Evolutionary conservation across 2,797 vertebrate species (phyloP), one percentile per base, ranked within the genome.

Genomic region (Capromys pilorides): DNA sequence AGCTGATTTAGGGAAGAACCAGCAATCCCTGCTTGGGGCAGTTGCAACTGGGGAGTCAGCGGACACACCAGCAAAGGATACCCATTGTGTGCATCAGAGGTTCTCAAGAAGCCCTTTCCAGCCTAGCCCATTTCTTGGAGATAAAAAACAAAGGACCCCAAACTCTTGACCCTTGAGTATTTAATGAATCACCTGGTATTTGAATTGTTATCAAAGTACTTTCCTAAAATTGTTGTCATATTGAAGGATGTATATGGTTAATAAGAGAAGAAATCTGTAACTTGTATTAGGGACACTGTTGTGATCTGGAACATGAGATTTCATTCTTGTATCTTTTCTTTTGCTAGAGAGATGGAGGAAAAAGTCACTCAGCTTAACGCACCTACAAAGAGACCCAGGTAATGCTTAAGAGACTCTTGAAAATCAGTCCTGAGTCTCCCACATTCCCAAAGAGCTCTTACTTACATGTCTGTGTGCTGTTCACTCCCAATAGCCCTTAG

Each of bases 301-400:
- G 45, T 67, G 86, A 12, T 75, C 1, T 83, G 59, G 22, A 95
- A 33, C 62, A 16, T 91, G 14, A 93, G 94, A 85, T 97, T 96
- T 97, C 12, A 39, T 90, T 95, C 95, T 95, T 88, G 16, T 78
- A 54, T 96, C 90, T 90, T 97, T 97, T 98, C 90, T 95, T 96
- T 91, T 98, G 97, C 77, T 97, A 99, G 99, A 97, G 99, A 99
- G 96, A 98, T 99, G 98, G 99, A 99, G 73, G 99, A 99, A 90
- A 99, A 98, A 97, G 99, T 99, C 92, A 98, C 98, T 1, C 97
- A 99, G 95, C 98, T 99, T 95, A 99, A 99, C 97, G 99, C 98
- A 62, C 98, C 99, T 84, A 99, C 99, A 98, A 99, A 99, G 97
- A 99, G 99, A 98, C 99, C 99, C 97, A 99, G 99, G 99, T 99